A percentile compares a stretch with the other conserved stretches of the same genome.
phyloP scores from a whole-genome alignment of 2,888 invertebrate genomes.

The Drosophila anomelani region DNA sequence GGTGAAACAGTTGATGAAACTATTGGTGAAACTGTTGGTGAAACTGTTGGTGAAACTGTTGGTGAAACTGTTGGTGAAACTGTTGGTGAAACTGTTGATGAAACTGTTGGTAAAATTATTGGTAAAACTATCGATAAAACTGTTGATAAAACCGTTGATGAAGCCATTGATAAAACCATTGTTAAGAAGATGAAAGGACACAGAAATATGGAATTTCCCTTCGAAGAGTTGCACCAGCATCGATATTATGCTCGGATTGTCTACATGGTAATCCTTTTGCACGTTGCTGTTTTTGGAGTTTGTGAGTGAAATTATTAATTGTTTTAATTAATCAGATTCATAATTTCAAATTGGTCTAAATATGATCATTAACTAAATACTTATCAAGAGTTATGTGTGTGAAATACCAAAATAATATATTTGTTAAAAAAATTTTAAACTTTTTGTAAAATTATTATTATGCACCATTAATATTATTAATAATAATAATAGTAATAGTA shows the following conservation, averaged over 20 bases:
- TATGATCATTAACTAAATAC: too few relatives aligned
- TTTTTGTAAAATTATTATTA: too few relatives aligned
- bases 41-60: not conserved
- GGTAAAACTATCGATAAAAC: not conserved
- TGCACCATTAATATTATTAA: too few relatives aligned
- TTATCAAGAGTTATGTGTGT: too few relatives aligned
- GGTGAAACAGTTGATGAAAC: not conserved
- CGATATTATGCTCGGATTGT: conserved; percentile 26
- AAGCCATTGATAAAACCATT: not conserved
- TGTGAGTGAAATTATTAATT: conserved; percentile 36
- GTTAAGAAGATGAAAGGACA: not conserved
- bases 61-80: too few relatives aligned
- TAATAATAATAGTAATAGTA: too few relatives aligned
- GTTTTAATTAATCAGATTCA: too few relatives aligned
- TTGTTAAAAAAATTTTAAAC: too few relatives aligned
- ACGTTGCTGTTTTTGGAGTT: conserved; percentile 52
- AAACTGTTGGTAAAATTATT: not conserved
- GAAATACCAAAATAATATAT: too few relatives aligned
- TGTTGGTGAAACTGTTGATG: not conserved
- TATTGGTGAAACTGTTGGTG: not conserved
- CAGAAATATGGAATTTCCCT: not conserved
- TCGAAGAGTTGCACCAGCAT: conserved; percentile 12
- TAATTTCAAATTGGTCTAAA: too few relatives aligned
- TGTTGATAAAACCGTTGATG: not conserved
- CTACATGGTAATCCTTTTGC: conserved; percentile 52